Evolutionary conservation across 2,113 vertebrate species (phyloP).

Genomic region (Oreochromis aureus): DNA sequence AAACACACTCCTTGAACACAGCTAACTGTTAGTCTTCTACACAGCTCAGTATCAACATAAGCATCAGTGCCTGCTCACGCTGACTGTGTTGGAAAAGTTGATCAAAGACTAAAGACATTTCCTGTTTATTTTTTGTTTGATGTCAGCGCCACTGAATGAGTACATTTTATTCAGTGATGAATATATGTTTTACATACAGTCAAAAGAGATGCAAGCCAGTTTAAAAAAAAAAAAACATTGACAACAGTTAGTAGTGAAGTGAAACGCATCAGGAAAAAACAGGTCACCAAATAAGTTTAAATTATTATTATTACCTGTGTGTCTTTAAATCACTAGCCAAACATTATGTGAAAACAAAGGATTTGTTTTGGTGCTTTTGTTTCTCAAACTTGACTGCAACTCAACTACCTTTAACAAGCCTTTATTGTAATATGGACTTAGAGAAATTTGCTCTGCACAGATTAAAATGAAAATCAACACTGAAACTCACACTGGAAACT

Average conservation of each 20-base stretch:
- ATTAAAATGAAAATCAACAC: neutral
- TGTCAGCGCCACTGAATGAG: neutral
- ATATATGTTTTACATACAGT: neutral
- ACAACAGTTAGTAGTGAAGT: neutral
- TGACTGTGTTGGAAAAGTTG: neutral
- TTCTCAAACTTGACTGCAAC: neutral
- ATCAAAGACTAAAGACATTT: neutral
- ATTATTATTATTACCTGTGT: neutral
- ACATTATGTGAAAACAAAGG: neutral
- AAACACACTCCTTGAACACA: neutral
- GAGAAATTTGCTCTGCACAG: fast-evolving
- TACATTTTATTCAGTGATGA: neutral
- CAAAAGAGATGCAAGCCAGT: fast-evolving
- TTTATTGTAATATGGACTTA: neutral
- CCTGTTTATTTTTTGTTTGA: neutral
- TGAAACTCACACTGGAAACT: neutral
- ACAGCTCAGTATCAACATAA: neutral
- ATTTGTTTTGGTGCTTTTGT: neutral
- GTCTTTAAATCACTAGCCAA: neutral
- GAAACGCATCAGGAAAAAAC: neutral
- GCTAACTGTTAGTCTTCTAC: neutral
- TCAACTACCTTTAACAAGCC: neutral
- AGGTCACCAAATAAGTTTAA: neutral
- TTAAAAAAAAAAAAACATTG: neutral
- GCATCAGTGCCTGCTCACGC: neutral